phyloP scores from a whole-genome alignment of 2,888 invertebrate genomes.

The Agonopterix subpropinquella region DNA sequence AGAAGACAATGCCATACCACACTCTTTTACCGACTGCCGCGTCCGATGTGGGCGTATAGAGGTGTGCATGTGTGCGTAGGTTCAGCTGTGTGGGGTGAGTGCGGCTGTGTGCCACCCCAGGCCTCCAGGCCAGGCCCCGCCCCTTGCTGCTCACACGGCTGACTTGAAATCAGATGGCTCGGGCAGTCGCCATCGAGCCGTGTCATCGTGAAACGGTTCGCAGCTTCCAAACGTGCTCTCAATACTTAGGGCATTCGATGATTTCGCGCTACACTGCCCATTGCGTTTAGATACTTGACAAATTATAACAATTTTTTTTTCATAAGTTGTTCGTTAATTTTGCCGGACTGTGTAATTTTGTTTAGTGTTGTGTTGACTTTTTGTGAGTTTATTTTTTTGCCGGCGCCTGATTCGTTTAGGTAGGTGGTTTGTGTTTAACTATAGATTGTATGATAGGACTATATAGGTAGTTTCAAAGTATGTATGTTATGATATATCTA shows the following conservation, averaged over 20 bases:
- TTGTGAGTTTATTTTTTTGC: constrained; percentile 13
- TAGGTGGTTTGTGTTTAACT: constrained; percentile 18
- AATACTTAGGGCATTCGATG: constrained; percentile 65
- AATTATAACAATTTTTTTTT: constrained; percentile 47
- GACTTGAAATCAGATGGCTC: constrained; percentile 74
- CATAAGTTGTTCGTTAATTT: constrained; percentile 38
- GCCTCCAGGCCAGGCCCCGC: constrained; percentile 58
- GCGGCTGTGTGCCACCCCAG: constrained; percentile 47
- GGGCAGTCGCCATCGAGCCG: constrained; percentile 74
- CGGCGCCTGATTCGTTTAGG: constrained; percentile 17
- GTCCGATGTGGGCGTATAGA: constrained; percentile 44
- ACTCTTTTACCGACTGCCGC: constrained; percentile 25
- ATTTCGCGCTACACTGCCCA: constrained; percentile 69
- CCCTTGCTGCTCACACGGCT: constrained; percentile 74
- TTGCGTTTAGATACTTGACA: constrained; percentile 60
- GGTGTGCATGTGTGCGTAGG: constrained; percentile 37
- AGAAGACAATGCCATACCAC: constrained; percentile 24
- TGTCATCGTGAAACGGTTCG: constrained; percentile 71
- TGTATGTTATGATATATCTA: no score
- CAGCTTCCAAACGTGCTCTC: constrained; percentile 49
- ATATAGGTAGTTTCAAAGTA: no score
- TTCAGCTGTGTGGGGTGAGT: constrained; percentile 25
- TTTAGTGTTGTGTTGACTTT: constrained; percentile 42
- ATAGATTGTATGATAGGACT: background rate
- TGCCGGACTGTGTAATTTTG: constrained; percentile 49